Evolutionary conservation across 2,888 invertebrate genomes (phyloP).

Genomic region (Drosophila heteroneura): DNA sequence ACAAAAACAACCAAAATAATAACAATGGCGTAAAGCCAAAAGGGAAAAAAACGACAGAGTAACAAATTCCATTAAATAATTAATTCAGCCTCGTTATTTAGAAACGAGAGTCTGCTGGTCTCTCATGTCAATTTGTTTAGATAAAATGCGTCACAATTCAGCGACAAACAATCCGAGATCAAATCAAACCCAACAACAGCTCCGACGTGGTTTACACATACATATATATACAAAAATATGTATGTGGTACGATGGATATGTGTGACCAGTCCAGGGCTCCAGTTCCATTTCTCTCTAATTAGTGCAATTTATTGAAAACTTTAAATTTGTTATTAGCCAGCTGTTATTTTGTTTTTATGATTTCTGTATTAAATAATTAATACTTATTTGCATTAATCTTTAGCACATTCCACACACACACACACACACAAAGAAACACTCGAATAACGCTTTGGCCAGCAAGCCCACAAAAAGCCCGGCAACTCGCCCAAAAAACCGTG

Average conservation of each 20-base stretch:
- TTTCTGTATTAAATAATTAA: constrained; percentile 42
- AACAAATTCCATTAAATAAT: constrained; percentile 61
- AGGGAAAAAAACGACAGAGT: constrained; percentile 1
- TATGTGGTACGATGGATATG: not conserved
- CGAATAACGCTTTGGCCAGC: constrained; percentile 21
- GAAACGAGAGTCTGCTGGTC: constrained; percentile 39
- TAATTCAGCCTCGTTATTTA: constrained; percentile 60
- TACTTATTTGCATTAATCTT: constrained; percentile 68
- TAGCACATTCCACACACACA: constrained; percentile 50
- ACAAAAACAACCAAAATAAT: constrained; percentile 12
- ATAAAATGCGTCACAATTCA: constrained; percentile 68
- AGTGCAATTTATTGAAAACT: constrained; percentile 71
- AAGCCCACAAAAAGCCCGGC: constrained; percentile 9
- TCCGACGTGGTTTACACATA: not conserved
- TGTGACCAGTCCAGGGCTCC: not conserved
- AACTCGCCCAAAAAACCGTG: constrained; percentile 9
- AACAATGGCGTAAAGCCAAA: constrained; percentile 8
- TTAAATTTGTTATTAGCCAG: constrained; percentile 38
- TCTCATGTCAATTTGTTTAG: constrained; percentile 80
- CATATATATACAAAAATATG: not conserved
- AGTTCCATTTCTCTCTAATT: constrained; percentile 42
- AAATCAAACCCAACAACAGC: constrained; percentile 45
- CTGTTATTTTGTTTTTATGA: constrained; percentile 3
- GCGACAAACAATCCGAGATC: constrained; percentile 35
- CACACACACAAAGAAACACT: constrained; percentile 3